A percentile compares a stretch with the other conserved stretches of the same genome.
Conservation (phyloP, 2,113 vertebrate species). For the Apistogramma diplotaenia region DNA sequence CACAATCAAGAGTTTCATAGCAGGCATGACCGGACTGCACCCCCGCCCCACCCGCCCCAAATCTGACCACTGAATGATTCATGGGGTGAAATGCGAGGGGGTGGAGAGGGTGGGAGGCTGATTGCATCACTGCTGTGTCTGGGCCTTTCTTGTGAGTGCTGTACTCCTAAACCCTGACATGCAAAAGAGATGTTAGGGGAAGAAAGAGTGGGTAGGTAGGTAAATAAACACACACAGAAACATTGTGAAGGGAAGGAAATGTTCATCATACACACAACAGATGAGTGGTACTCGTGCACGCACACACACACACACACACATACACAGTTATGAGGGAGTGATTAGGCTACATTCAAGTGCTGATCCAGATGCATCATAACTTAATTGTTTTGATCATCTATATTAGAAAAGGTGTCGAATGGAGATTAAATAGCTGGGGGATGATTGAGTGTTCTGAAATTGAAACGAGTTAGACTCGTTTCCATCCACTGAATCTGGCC, state of each 20-base stretch:
- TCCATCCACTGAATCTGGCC: constrained; percentile 16
- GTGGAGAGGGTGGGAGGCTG: not conserved
- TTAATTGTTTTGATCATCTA: constrained; percentile 41
- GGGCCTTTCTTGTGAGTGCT: constrained; percentile 44
- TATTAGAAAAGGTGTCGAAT: constrained; percentile 16
- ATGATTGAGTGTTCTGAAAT: constrained; percentile 36
- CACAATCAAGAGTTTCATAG: constrained; percentile 18
- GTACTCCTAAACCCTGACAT: constrained; percentile 57
- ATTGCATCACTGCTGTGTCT: constrained; percentile 56
- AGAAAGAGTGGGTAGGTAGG: not conserved
- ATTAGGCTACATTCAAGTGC: too few species aligned
- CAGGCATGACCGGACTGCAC: constrained; percentile 13
- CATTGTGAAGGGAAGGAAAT: not conserved
- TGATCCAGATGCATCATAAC: too few species aligned
- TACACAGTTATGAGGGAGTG: too few species aligned
- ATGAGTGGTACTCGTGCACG: constrained; percentile 21
- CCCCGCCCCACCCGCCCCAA: not conserved
- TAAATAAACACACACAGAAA: not conserved
- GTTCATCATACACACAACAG: constrained; percentile 22
- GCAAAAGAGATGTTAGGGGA: not conserved
- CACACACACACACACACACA: constrained; percentile 20
- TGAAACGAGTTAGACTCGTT: constrained; percentile 22
- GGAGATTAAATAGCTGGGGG: constrained; percentile 23
- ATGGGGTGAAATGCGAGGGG: constrained; percentile 32
- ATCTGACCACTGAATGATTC: constrained; percentile 68